Base-by-base conservation (phyloP, 2,888 invertebrate species). In the Halictus quadricinctus region DNA sequence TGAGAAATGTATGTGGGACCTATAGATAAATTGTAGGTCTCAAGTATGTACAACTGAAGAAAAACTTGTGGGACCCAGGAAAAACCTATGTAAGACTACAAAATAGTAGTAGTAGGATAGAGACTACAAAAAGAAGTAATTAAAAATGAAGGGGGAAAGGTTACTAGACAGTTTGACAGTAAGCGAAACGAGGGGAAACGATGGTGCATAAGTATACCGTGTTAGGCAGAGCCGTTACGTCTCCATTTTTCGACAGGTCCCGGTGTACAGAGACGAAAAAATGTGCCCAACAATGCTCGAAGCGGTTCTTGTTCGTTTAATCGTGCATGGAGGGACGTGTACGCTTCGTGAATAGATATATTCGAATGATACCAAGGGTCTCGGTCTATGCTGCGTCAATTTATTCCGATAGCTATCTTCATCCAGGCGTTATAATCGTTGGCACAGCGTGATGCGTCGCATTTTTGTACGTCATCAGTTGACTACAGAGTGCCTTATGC, bases 271-370 rank as follows among this genome's bases (percentile, higher is more conserved):
- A n/a, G 77, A 81, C 79, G 73, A 81, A 81, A 81, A 81, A 77
- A 81, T 76, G 29, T 70, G 69, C 10, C 10, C 46, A 41, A 72
- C 74, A 18, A 41, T 46, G 60, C 58, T 15, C 18, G 21, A 25
- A 66, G 15, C 29, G 29, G 21, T 81, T 60, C 41, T 72, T 72
- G 74, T 72, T 8, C n/a, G 41, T 76, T 29, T 43, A 18, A 43
- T 41, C 72, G 36, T 43, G 25, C 41, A 48, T 48, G 10, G 15
- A 60, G 69, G 18, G 66, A 29, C 41, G 18, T 41, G 46, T 54
- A 74, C 81, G 70, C 76, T 25, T 15, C 10, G 48, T 66, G 81
- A 83, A 83, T 83, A 83, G 72, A 81, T 81, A 72, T 72, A 64
- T 72, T 21, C 50, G 25, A 58, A 25, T n/a, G 81, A 72, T 50